These are phyloP conservation scores for Catocala fraxini DNA, from an alignment of 2,888 invertebrate species.

Conservation along the genomic window DNA sequence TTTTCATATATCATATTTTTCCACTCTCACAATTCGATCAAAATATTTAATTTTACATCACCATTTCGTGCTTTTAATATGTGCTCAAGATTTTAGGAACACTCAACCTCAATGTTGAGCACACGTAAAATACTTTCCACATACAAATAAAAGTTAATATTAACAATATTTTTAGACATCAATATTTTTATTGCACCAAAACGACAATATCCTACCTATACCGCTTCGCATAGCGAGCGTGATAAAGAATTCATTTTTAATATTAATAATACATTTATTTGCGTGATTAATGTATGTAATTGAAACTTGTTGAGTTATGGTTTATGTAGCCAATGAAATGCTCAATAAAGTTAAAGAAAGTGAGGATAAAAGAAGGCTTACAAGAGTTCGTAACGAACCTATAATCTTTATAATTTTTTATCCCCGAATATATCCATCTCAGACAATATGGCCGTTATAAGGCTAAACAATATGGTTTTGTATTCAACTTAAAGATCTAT, in stretches of 20 bases:
- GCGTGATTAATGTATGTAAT: slow-evolving; percentile 5
- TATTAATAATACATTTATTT: slow-evolving; percentile 32
- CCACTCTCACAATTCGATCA: slow-evolving; percentile 22
- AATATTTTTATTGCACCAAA: slow-evolving; percentile 51
- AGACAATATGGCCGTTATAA: too few species aligned
- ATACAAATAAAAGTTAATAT: slow-evolving; percentile 36
- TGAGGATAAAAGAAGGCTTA: too few species aligned
- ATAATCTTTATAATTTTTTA: too few species aligned
- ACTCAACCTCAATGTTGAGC: slow-evolving; percentile 14
- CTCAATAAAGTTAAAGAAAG: too few species aligned
- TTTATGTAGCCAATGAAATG: too few species aligned
- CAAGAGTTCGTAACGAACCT: too few species aligned
- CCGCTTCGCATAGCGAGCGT: slow-evolving; percentile 45
- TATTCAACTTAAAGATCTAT: too few species aligned
- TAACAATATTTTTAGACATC: slow-evolving; percentile 50
- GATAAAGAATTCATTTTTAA: slow-evolving; percentile 29
- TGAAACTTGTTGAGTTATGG: too few species aligned
- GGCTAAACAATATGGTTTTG: too few species aligned
- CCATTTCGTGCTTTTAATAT: slow-evolving; percentile 12
- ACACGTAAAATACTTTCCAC: slow-evolving; percentile 32
- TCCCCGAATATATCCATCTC: too few species aligned
- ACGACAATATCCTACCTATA: slow-evolving; percentile 40
- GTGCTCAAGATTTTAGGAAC: slow-evolving; percentile 15
- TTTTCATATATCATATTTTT: slow-evolving; percentile 41
- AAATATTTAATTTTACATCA: slow-evolving; percentile 31